Percentiles rank a stretch among this genome's conserved stretches.
phyloP scores from a whole-genome alignment of 2,113 vertebrate species.

The Pan troglodytes region DNA sequence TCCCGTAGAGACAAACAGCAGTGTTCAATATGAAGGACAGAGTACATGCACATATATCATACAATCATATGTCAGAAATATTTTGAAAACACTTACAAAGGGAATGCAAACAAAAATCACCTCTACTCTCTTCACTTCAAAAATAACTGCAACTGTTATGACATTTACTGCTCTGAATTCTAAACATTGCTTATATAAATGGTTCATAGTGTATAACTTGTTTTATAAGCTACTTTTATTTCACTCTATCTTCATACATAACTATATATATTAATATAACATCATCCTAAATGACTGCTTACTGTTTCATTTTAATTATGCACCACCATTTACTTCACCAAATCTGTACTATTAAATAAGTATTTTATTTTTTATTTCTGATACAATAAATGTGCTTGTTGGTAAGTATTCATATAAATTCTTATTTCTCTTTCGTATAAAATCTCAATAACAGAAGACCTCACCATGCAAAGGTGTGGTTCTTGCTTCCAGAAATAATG shows the following conservation, averaged over 20 bases:
- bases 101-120: not conserved
- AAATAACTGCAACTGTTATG: not conserved
- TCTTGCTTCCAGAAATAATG: not conserved
- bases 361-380: not conserved
- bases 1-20: accelerated
- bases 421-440: not conserved
- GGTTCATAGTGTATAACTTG: too few species aligned
- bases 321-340: not conserved
- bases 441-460: not conserved
- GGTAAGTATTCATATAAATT: not conserved
- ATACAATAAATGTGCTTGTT: not conserved
- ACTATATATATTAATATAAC: not conserved
- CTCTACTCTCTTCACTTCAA: not conserved
- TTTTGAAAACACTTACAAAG: not conserved
- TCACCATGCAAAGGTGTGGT: accelerated
- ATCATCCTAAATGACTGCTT: not conserved
- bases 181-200: not conserved
- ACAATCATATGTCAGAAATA: not conserved
- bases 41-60: too few species aligned
- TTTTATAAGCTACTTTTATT: not conserved
- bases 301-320: not conserved
- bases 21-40: too few species aligned
- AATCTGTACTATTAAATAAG: not conserved
- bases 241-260: not conserved
- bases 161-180: too few species aligned